Conservation (phyloP, 2,888 invertebrate genomes). For the Caenorhabditis uteleia region DNA sequence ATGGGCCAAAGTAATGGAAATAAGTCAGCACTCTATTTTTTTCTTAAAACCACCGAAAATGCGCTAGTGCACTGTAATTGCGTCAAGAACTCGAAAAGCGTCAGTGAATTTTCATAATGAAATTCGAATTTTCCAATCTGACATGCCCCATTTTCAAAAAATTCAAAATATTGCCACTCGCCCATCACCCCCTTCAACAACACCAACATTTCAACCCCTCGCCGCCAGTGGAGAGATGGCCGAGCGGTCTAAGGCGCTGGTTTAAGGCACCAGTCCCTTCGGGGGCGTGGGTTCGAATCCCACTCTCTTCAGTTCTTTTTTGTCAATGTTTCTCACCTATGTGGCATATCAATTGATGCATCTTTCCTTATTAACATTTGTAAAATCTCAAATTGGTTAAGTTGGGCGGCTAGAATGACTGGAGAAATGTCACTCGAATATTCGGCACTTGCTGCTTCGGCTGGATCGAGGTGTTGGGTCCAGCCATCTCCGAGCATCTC, state of each 20-base stretch:
- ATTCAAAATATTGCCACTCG: too few relatives aligned
- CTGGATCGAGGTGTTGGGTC: conserved; percentile 70
- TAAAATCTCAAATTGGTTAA: conserved; percentile 75
- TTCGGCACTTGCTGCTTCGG: conserved; percentile 73
- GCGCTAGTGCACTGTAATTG: too few relatives aligned
- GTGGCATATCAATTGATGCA: conserved; percentile 65
- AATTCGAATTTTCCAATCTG: too few relatives aligned
- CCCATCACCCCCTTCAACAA: too few relatives aligned
- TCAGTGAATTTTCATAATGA: too few relatives aligned
- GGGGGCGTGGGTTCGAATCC: conserved; percentile 85
- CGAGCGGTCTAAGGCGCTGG: neutral
- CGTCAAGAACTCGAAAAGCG: too few relatives aligned
- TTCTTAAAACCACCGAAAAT: too few relatives aligned
- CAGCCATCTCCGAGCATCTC: conserved; percentile 72
- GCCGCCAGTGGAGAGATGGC: neutral
- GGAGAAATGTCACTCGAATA: conserved; percentile 71
- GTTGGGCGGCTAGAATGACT: conserved; percentile 64
- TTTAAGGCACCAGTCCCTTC: neutral
- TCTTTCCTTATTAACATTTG: conserved; percentile 72
- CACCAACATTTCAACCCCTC: conserved; percentile 1
- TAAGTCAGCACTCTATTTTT: too few relatives aligned
- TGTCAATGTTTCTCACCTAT: too few relatives aligned
- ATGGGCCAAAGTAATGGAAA: too few relatives aligned
- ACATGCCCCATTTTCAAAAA: too few relatives aligned
- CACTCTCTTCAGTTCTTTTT: conserved; percentile 59